Evolutionary conservation across 2,888 invertebrate genomes (phyloP), one percentile per base, ranked within the genome.

Genomic region (Eupithecia subumbrata): DNA sequence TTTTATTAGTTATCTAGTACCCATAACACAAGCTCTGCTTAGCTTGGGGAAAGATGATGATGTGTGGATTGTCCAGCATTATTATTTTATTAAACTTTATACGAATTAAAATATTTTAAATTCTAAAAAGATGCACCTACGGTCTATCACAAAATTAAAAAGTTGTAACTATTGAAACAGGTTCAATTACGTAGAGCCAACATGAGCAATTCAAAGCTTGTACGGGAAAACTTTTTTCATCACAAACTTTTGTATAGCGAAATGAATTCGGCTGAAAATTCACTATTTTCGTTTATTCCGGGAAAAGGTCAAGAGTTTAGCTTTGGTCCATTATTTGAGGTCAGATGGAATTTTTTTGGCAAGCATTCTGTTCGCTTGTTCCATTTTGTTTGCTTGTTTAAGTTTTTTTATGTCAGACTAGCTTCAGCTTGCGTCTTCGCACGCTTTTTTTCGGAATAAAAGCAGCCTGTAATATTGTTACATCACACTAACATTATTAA

Each of bases 141-240:
- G 18, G 48, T 48, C 18, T 8, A 18, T 48, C 2, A 48, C 9
- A 22, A n/a, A 56, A 56, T 56, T 63, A 22, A 43, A 67, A 43
- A 37, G 56, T 56, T 22, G 1, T 2, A 37, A 66, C 11, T 66
- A 66, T 37, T 67, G n/a, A 67, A 43, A 9, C 43, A 7, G 43
- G 16, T 43, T 43, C 43, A 68, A 67, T 67, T 12, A 40, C 12
- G 43, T 45, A 7, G 18, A 64, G 52, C 34, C 22, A 34, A 64
- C 64, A 64, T 64, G 34, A 64, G 34, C 64, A 34, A 40, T 43
- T 25, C 16, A n/a, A 4, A 45, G 43, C 11, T 68, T 22, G 22
- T 40, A 25, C 22, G 43, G 34, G 8, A 22, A 73, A 76, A 76
- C 74, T 76, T 76, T 76, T 74, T 74, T 74, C 69, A 76, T 76